These are phyloP conservation scores for Ictalurus punctatus DNA, from an alignment of 2,113 vertebrate genomes.

Conservation along the genomic window DNA sequence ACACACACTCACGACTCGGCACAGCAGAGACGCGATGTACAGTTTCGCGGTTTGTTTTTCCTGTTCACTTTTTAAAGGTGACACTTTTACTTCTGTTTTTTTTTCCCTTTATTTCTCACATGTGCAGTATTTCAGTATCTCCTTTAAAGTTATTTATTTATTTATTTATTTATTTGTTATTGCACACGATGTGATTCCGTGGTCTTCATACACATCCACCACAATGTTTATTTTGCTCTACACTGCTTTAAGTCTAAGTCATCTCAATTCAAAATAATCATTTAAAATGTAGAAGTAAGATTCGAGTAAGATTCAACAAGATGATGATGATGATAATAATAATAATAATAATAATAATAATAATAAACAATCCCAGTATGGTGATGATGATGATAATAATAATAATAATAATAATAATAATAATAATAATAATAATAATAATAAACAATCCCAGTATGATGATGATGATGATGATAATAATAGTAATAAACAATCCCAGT, in stretches of 20 bases:
- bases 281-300: background rate
- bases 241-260: background rate
- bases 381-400: background rate
- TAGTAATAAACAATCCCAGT: too few species aligned
- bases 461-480: too few species aligned
- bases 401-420: too few species aligned
- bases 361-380: background rate
- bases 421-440: too few species aligned
- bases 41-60: background rate
- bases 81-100: background rate
- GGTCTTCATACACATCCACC: background rate
- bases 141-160: background rate
- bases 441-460: too few species aligned
- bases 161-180: background rate
- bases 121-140: background rate
- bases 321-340: too few species aligned
- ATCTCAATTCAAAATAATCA: background rate
- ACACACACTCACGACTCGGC: background rate
- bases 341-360: background rate
- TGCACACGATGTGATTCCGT: background rate
- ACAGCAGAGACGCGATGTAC: background rate
- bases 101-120: background rate
- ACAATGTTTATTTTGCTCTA: background rate
- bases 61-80: slow-evolving; percentile 9
- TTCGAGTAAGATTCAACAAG: background rate